Evolutionary conservation across 2,888 invertebrate genomes (phyloP).

Genomic region (Lasioglossum leucozonium): DNA sequence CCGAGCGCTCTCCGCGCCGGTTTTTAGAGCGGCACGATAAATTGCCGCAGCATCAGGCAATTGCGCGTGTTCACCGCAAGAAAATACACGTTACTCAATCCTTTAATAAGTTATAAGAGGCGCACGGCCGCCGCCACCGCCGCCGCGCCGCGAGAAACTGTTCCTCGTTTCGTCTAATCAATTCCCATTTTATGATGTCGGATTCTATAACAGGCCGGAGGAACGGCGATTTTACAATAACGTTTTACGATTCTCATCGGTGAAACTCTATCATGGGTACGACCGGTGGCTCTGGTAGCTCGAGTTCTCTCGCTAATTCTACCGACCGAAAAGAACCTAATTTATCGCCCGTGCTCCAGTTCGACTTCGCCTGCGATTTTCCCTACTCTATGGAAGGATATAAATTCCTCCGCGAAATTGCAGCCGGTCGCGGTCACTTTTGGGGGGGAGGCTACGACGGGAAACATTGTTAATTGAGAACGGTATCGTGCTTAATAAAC

Average conservation of each 20-base stretch:
- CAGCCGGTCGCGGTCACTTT: neutral
- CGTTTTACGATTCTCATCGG: neutral
- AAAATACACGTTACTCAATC: slow-evolving; percentile 43
- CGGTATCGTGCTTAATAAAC: slow-evolving; percentile 25
- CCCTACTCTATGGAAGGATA: neutral
- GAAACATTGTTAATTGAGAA: slow-evolving; percentile 30
- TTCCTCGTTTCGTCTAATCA: slow-evolving; percentile 24
- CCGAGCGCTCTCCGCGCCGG: slow-evolving; percentile 51
- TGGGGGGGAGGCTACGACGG: too few relatives aligned
- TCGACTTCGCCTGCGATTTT: neutral
- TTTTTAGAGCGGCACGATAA: slow-evolving; percentile 66
- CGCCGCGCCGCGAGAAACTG: slow-evolving; percentile 16
- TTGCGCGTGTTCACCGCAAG: slow-evolving; percentile 50
- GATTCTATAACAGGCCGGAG: neutral
- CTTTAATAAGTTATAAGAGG: slow-evolving; percentile 28
- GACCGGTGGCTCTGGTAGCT: too few relatives aligned
- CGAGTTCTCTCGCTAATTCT: neutral
- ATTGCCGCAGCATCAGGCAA: slow-evolving; percentile 52
- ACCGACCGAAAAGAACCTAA: neutral
- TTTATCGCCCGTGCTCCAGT: neutral
- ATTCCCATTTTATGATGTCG: slow-evolving; percentile 2
- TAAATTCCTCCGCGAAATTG: neutral
- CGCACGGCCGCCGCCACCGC: neutral
- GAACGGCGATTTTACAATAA: neutral
- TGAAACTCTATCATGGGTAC: neutral